Evolutionary conservation across 1,140 invertebrate species (phyloP), one percentile per base, ranked within the genome.

Genomic region (Sitophilus oryzae): DNA sequence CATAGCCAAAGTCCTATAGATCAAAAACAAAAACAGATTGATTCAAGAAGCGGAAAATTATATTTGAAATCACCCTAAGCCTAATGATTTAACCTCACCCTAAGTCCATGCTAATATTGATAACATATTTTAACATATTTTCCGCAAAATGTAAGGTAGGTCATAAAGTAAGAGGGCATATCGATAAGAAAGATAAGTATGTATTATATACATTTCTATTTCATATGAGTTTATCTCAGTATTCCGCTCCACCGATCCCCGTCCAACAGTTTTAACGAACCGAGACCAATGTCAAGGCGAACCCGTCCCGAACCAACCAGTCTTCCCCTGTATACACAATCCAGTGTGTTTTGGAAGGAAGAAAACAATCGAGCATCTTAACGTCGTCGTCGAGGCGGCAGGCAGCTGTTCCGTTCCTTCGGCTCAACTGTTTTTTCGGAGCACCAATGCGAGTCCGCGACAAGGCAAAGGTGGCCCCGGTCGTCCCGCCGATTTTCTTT

Each of bases 401-500:
- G 23, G 53, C 53, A 49, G 53, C 53, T 52, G 55, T 57, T 57
- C 55, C 25, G 22, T 57, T 57, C 44, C 54, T 56, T 56, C 46
- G 44, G 45, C 46, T 52, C 55, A 49, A 56, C 53, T 56, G 46
- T 49, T 57, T 57, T 57, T 52, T 47, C 55, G 55, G 22, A 38
- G 55, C 55, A 52, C 55, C 55, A 57, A 57, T 57, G 51, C 55
- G 55, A 57, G 44, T 23, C 41, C 48, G 48, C 48, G 35, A 35
- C 34, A 45, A 51, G 51, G 48, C 47, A 57, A 57, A 57, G 55
- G 55, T 57, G 49, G 47, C 36, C n/a, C n/a, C n/a, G n/a, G n/a
- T 46, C 18, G 34, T 19, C 41, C 55, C 47, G 55, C 55, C 55
- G 55, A 57, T 57, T 57, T 57, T 57, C 55, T 57, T 57, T 57